Evolutionary conservation across 2,888 invertebrate species (phyloP), one percentile per base, ranked within the genome.

Genomic region (Acrocyrtus sp.): DNA sequence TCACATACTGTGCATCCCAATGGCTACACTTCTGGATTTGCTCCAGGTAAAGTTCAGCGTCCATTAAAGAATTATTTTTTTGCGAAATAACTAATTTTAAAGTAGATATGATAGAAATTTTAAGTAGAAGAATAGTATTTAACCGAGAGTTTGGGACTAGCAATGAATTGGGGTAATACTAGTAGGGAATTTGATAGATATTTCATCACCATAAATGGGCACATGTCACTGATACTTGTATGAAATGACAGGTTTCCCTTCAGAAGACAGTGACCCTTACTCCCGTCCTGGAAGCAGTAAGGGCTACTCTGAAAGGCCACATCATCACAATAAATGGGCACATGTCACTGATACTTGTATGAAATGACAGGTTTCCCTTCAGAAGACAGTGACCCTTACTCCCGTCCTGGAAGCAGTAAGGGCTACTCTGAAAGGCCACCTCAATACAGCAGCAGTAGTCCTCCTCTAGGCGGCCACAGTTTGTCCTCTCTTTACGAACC

Each of bases 161-260:
- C n/a, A n/a, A n/a, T n/a, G n/a, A n/a, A n/a, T n/a, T n/a, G n/a
- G n/a, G n/a, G n/a, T n/a, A n/a, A n/a, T n/a, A n/a, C n/a, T n/a
- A n/a, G n/a, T n/a, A n/a, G n/a, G n/a, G n/a, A n/a, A n/a, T n/a
- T n/a, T n/a, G n/a, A n/a, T n/a, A n/a, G n/a, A n/a, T n/a, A n/a
- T n/a, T n/a, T n/a, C n/a, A n/a, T n/a, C n/a, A n/a, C n/a, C n/a
- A n/a, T n/a, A n/a, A n/a, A n/a, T n/a, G n/a, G n/a, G n/a, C n/a
- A n/a, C n/a, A n/a, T n/a, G n/a, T n/a, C n/a, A n/a, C n/a, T n/a
- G n/a, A n/a, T n/a, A n/a, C n/a, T n/a, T n/a, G n/a, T n/a, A n/a
- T n/a, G n/a, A n/a, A n/a, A n/a, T n/a, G n/a, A n/a, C 21, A 69
- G 69, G 69, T 5, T 69, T 62, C 48, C 62, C 69, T 41, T 2